phyloP scores from a whole-genome alignment of 2,888 invertebrate species.

The Eilema depressum region DNA sequence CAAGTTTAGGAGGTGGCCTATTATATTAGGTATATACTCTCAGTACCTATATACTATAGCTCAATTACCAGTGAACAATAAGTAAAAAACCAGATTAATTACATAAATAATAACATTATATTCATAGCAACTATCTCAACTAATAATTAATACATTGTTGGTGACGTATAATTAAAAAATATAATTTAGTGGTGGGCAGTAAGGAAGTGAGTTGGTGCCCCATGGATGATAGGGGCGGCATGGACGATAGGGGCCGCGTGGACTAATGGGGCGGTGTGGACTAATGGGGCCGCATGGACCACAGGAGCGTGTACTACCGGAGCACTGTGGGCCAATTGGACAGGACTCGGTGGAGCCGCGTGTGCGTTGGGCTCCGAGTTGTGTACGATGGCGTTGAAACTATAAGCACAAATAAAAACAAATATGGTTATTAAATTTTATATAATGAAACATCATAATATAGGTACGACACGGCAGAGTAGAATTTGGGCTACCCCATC shows the following conservation, averaged over 20 bases:
- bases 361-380: constrained; percentile 75
- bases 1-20: background rate
- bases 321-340: constrained; percentile 54
- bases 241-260: constrained; percentile 44
- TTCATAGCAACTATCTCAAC: constrained; percentile 48
- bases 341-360: constrained; percentile 61
- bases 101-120: constrained; percentile 65
- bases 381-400: constrained; percentile 81
- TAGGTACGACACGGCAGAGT: too few species aligned
- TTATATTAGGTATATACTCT: too few species aligned
- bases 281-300: constrained; percentile 49
- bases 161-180: constrained; percentile 30
- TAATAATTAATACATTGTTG: constrained; percentile 54
- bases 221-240: constrained; percentile 48
- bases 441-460: constrained; percentile 22
- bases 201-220: constrained; percentile 60
- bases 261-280: constrained; percentile 42
- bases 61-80: background rate
- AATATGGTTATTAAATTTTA: constrained; percentile 12
- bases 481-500: too few species aligned
- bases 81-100: constrained; percentile 8
- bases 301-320: constrained; percentile 54
- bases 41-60: too few species aligned
- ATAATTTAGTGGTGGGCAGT: constrained; percentile 67
- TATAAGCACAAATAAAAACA: constrained; percentile 49